phyloP scores from a whole-genome alignment of 2,113 vertebrate species.

The Pachypanchax playfairii region DNA sequence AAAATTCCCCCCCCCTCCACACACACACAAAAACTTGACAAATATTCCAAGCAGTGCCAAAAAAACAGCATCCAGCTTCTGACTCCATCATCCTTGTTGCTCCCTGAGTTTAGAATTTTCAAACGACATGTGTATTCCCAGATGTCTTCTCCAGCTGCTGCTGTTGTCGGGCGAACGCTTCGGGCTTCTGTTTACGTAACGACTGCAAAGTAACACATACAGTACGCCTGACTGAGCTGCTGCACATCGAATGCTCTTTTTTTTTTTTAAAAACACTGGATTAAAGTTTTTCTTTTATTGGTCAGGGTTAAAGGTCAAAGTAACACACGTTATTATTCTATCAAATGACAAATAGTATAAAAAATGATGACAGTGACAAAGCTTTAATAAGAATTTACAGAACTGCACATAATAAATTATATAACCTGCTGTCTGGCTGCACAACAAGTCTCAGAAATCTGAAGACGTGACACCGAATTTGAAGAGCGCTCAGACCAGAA shows the following conservation, averaged over 20 bases:
- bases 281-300: conserved; percentile 50
- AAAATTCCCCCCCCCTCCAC: conserved; percentile 15
- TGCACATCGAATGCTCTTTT: conserved; percentile 47
- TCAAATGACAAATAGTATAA: too few relatives aligned
- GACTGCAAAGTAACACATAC: conserved; percentile 64
- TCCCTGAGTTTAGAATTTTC: conserved; percentile 53
- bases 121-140: conserved; percentile 58
- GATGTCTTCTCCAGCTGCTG: conserved; percentile 69
- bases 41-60: conserved; percentile 39
- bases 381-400: too few relatives aligned
- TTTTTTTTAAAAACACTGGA: conserved; percentile 58
- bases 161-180: conserved; percentile 57
- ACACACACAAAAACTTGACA: not conserved
- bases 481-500: too few relatives aligned
- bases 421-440: too few relatives aligned
- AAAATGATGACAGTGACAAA: too few relatives aligned
- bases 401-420: too few relatives aligned
- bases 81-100: conserved; percentile 22
- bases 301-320: too few relatives aligned
- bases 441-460: too few relatives aligned
- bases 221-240: conserved; percentile 50
- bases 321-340: too few relatives aligned
- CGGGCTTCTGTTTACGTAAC: conserved; percentile 72
- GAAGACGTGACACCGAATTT: too few relatives aligned
- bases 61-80: conserved; percentile 26